Conservation (phyloP, 1,140 invertebrate species). For the Fopius arisanus region DNA sequence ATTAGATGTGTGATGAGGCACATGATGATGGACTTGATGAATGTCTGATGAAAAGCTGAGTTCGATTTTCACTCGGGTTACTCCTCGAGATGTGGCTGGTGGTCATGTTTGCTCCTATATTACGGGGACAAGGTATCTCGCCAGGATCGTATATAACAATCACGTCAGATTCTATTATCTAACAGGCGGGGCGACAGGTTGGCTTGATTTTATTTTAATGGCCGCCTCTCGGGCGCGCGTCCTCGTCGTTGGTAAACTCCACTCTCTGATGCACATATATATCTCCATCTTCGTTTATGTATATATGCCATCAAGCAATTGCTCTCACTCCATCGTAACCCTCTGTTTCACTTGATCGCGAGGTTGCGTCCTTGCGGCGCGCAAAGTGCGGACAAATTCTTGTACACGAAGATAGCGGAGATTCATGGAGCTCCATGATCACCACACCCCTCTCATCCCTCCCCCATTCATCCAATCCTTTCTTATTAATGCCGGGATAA, state of each 20-base stretch:
- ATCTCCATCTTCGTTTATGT: not conserved
- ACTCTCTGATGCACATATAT: not conserved
- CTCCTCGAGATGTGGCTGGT: not conserved
- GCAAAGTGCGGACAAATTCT: slow-evolving; percentile 27
- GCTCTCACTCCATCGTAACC: not conserved
- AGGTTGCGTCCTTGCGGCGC: slow-evolving; percentile 23
- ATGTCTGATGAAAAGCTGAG: no score
- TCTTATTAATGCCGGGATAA: slow-evolving; percentile 20
- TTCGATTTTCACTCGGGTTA: no score
- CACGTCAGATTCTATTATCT: slow-evolving; percentile 38
- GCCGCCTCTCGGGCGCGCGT: not conserved
- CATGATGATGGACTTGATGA: no score
- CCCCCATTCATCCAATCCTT: not conserved
- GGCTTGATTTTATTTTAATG: slow-evolving; percentile 36
- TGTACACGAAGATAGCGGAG: slow-evolving; percentile 20
- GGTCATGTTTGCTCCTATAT: slow-evolving; percentile 24
- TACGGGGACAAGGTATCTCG: slow-evolving; percentile 22
- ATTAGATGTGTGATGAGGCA: no score
- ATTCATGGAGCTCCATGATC: slow-evolving; percentile 16
- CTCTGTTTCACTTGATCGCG: slow-evolving; percentile 7
- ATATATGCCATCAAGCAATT: slow-evolving; percentile 4
- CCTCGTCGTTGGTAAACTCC: not conserved
- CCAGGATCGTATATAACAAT: slow-evolving; percentile 34
- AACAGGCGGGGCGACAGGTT: slow-evolving; percentile 36
- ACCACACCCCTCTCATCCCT: not conserved